Percentiles rank a stretch among this genome's conserved stretches.
These are phyloP conservation scores for Halichoeres trimaculatus DNA, from an alignment of 2,113 vertebrate species.

Conservation along the genomic window DNA sequence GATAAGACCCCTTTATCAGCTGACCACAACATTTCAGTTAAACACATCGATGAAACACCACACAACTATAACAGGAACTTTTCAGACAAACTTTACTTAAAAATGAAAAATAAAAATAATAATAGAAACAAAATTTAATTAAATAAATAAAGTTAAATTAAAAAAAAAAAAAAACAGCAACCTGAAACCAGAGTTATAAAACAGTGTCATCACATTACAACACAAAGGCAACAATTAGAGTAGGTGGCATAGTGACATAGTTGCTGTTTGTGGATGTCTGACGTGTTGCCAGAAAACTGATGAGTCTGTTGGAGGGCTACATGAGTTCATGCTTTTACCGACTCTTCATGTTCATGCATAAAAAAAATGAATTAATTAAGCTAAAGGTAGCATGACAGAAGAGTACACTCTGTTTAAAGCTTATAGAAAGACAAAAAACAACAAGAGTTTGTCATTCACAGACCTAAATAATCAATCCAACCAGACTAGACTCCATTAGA, in stretches of 20 bases:
- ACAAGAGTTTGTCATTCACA: constrained; percentile 39
- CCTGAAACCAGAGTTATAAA: constrained; percentile 54
- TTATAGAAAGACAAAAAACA: constrained; percentile 52
- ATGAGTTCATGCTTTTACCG: constrained; percentile 50
- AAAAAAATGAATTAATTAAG: constrained; percentile 52
- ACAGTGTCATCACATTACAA: constrained; percentile 68
- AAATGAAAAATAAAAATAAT: constrained; percentile 44
- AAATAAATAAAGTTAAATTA: too few species aligned
- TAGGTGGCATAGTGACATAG: constrained; percentile 70
- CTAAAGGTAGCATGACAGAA: constrained; percentile 23
- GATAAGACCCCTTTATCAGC: neutral
- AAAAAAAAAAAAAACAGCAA: too few species aligned
- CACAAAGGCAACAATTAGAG: constrained; percentile 77
- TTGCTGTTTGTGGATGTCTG: constrained; percentile 51
- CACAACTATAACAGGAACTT: constrained; percentile 35
- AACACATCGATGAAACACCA: constrained; percentile 10
- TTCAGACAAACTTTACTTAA: constrained; percentile 75
- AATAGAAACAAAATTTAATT: too few species aligned
- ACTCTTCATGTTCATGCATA: constrained; percentile 24
- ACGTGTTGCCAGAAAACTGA: constrained; percentile 25
- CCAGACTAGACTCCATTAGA: constrained; percentile 42
- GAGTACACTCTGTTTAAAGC: constrained; percentile 51
- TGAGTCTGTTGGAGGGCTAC: constrained; percentile 31
- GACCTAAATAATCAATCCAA: constrained; percentile 46
- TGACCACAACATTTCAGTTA: neutral